Conservation (phyloP, 2,113 vertebrate genomes). For the Lagopus muta region DNA sequence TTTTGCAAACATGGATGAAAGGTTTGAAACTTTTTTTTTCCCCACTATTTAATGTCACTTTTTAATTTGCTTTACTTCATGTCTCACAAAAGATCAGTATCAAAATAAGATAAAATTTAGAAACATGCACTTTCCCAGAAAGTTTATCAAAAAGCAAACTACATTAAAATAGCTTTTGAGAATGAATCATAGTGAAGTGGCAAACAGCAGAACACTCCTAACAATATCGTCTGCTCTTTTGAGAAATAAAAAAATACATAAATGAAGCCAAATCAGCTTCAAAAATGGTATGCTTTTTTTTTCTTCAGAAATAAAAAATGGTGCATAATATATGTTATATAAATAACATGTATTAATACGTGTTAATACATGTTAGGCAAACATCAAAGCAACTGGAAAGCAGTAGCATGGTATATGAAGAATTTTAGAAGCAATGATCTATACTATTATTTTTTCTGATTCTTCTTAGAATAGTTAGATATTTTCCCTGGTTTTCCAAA, state of each 20-base stretch:
- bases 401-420: not conserved
- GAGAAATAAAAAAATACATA: not conserved
- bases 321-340: not conserved
- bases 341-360: no score
- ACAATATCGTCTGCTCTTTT: not conserved
- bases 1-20: not conserved
- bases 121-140: not conserved
- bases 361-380: not conserved
- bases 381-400: not conserved
- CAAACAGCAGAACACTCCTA: not conserved
- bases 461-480: not conserved
- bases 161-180: not conserved
- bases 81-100: not conserved
- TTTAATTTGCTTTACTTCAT: not conserved
- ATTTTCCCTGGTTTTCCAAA: not conserved
- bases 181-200: not conserved
- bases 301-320: not conserved
- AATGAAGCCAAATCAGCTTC: not conserved
- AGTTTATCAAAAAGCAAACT: not conserved
- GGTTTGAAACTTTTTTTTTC: not conserved
- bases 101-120: conserved; percentile 2
- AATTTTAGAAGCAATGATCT: not conserved
- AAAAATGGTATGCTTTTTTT: not conserved
- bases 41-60: not conserved
- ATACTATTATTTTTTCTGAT: not conserved